Conservation (phyloP, 2,888 invertebrate species). For the Macrophya annulata region DNA sequence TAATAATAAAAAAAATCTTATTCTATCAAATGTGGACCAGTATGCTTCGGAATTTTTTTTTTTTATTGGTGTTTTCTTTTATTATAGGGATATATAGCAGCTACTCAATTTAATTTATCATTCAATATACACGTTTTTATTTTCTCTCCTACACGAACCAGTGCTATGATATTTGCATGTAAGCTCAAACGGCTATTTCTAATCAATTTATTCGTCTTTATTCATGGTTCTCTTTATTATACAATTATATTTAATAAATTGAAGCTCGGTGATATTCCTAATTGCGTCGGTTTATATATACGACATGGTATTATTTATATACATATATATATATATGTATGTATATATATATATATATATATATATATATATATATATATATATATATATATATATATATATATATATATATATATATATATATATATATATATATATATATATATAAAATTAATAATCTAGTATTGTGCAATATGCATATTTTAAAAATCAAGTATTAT, state of each 20-base stretch:
- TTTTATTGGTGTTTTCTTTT: background rate
- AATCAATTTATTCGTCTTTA: background rate
- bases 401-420: conserved; percentile 5
- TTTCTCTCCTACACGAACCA: conserved; percentile 13
- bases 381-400: background rate
- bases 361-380: conserved; percentile 24
- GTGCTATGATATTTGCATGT: conserved; percentile 28
- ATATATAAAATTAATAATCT: background rate
- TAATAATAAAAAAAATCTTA: background rate
- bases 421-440: conserved; percentile 16
- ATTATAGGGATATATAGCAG: conserved; percentile 11
- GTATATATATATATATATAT: background rate
- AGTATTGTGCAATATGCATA: conserved; percentile 46
- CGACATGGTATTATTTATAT: conserved; percentile 8
- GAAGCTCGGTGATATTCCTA: conserved; percentile 40
- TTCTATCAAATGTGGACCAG: conserved; percentile 23
- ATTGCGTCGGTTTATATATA: conserved; percentile 6
- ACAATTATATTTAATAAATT: conserved; percentile 34
- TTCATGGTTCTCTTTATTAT: conserved; percentile 13
- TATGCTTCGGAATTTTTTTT: conserved; percentile 2
- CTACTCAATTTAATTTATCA: background rate
- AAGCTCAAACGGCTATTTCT: background rate
- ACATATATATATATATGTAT: background rate
- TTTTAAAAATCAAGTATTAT: conserved; percentile 63
- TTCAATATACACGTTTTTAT: background rate